Conservation (phyloP, 1,140 invertebrate genomes). For the Drosophila asahinai region DNA sequence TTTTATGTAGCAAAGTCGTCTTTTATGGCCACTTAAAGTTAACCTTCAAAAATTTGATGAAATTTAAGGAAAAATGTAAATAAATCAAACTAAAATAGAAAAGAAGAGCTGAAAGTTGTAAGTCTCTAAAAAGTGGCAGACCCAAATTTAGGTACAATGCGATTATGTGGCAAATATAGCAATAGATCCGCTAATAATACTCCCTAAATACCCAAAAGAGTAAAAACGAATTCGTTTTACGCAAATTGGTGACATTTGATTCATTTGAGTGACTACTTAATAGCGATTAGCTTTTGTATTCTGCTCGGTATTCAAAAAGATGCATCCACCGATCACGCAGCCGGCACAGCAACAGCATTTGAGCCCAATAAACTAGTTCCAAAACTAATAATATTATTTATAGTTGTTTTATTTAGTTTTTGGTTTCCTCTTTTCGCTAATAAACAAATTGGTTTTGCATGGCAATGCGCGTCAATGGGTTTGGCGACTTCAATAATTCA, state of each 20-base stretch:
- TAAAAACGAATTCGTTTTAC: slow-evolving; percentile 11
- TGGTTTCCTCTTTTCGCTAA: slow-evolving; percentile 7
- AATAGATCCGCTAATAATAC: neutral
- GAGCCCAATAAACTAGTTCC: slow-evolving; percentile 37
- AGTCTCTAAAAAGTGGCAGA: neutral
- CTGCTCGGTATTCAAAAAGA: slow-evolving; percentile 16
- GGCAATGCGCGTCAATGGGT: slow-evolving; percentile 24
- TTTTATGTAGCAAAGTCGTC: neutral
- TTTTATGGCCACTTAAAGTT: slow-evolving; percentile 25
- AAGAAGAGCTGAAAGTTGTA: neutral
- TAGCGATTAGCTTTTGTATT: slow-evolving; percentile 37
- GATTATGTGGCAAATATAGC: too few relatives aligned
- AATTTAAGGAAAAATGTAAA: slow-evolving; percentile 13
- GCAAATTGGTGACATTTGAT: slow-evolving; percentile 25
- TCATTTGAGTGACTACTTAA: slow-evolving; percentile 37
- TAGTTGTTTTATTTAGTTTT: slow-evolving; percentile 6
- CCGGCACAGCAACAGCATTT: slow-evolving; percentile 18
- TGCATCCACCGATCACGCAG: slow-evolving; percentile 28
- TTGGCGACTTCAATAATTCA: slow-evolving; percentile 36
- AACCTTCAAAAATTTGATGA: slow-evolving; percentile 20
- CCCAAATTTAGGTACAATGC: neutral
- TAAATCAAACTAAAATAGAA: slow-evolving; percentile 12
- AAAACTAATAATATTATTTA: slow-evolving; percentile 26
- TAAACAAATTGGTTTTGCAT: slow-evolving; percentile 39
- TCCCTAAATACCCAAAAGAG: neutral